Evolutionary conservation across 1,140 invertebrate genomes (phyloP).

Genomic region (Aphaenogaster rudis): DNA sequence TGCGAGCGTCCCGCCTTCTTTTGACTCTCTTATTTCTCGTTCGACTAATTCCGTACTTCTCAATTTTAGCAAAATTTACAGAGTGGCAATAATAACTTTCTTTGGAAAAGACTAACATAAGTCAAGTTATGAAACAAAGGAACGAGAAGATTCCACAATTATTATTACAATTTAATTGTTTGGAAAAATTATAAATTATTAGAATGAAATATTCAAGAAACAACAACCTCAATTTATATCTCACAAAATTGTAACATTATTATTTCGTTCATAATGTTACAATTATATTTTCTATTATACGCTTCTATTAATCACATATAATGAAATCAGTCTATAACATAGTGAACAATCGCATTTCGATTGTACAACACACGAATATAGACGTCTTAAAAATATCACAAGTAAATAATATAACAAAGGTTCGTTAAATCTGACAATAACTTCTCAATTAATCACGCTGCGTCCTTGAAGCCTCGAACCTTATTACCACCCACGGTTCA

Average conservation of each 20-base stretch:
- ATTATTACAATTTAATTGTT: slow-evolving; percentile 7
- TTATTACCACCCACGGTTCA: slow-evolving; percentile 52
- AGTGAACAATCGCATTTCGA: background rate
- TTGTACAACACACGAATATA: background rate
- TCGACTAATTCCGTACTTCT: background rate
- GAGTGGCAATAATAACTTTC: background rate
- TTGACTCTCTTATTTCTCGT: background rate
- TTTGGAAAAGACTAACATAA: background rate
- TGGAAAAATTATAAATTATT: background rate
- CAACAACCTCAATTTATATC: background rate
- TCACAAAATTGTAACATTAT: background rate
- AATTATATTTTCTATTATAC: background rate
- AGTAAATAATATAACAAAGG: slow-evolving; percentile 18
- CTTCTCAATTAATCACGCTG: slow-evolving; percentile 55
- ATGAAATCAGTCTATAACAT: background rate
- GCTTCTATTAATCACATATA: background rate
- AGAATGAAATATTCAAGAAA: background rate
- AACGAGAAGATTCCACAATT: background rate
- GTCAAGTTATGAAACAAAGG: background rate
- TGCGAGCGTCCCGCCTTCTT: background rate
- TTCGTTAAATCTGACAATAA: slow-evolving; percentile 49
- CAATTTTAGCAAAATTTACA: background rate
- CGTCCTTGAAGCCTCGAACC: slow-evolving; percentile 43
- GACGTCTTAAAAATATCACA: background rate
- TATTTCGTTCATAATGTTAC: background rate